Evolutionary conservation across 2,113 vertebrate genomes (phyloP).

Genomic region (Leucopsar rothschildi): DNA sequence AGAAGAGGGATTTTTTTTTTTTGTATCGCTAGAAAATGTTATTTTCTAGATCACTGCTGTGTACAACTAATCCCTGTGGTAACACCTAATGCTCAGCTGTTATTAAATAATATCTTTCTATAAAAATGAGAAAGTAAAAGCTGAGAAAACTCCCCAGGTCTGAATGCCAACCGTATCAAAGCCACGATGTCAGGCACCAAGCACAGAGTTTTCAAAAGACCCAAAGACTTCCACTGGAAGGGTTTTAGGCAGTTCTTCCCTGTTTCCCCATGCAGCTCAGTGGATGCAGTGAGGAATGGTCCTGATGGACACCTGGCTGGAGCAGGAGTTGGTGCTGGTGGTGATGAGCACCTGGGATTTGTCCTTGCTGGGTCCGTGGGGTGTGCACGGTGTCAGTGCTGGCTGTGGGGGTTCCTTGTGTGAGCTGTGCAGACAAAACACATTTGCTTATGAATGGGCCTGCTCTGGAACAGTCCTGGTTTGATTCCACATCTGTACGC

Average conservation of each 20-base stretch:
- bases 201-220: background rate
- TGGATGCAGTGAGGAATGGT: background rate
- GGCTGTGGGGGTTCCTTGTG: background rate
- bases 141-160: background rate
- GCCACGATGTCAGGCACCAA: background rate
- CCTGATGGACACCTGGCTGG: background rate
- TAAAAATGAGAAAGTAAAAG: background rate
- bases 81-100: background rate
- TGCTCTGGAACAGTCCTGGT: background rate
- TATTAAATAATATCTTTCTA: background rate
- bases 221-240: background rate
- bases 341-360: background rate
- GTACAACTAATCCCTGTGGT: background rate
- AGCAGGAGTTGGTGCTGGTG: background rate
- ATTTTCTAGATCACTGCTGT: background rate
- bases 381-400: background rate
- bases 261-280: fast-evolving
- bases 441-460: background rate
- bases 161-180: fast-evolving
- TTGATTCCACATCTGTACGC: background rate
- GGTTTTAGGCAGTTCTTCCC: background rate
- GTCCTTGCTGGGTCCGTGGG: fast-evolving
- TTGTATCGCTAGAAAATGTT: background rate
- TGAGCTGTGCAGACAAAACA: background rate
- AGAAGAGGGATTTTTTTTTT: background rate